These are phyloP conservation scores for Sebastes iracundus DNA, from an alignment of 2,797 vertebrate species.

Conservation along the genomic window DNA sequence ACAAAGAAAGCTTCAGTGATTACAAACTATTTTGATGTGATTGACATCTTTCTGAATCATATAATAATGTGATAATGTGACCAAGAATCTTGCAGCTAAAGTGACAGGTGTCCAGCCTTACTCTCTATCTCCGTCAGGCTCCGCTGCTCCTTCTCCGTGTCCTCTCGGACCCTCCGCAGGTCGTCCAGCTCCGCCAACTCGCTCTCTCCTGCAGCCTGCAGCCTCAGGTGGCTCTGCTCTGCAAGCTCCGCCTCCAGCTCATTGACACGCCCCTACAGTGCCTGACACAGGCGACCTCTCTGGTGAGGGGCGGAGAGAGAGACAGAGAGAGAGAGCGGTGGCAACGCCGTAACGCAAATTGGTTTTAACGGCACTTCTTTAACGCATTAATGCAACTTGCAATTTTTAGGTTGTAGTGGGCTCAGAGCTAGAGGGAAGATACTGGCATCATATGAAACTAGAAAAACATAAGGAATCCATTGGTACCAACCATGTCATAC, in stretches of 20 bases:
- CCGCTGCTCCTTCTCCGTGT: slow-evolving; percentile 96
- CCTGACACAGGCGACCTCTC: slow-evolving; percentile 88
- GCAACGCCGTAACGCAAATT: too few species aligned
- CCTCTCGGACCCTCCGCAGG: slow-evolving; percentile 90
- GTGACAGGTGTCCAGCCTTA: slow-evolving; percentile 68
- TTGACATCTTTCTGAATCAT: background rate
- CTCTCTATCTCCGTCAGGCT: slow-evolving; percentile 95
- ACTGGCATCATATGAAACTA: too few species aligned
- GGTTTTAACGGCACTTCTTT: too few species aligned
- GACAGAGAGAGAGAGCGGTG: background rate
- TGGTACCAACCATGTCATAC: too few species aligned
- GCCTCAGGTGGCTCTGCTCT: slow-evolving; percentile 94
- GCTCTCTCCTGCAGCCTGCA: slow-evolving; percentile 91
- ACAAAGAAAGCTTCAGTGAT: background rate
- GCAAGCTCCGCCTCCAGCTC: slow-evolving; percentile 97
- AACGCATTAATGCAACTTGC: too few species aligned
- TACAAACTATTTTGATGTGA: background rate
- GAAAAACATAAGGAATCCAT: too few species aligned
- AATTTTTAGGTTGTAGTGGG: too few species aligned
- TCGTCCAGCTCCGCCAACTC: slow-evolving; percentile 96
- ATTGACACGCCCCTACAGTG: slow-evolving; percentile 88
- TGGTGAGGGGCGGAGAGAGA: slow-evolving; percentile 47
- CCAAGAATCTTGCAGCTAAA: background rate
- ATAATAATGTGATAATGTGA: background rate
- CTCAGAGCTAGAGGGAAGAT: too few species aligned